These are phyloP conservation scores for Drosophila grimshawi DNA, from an alignment of 1,140 invertebrate genomes.

Conservation along the genomic window DNA sequence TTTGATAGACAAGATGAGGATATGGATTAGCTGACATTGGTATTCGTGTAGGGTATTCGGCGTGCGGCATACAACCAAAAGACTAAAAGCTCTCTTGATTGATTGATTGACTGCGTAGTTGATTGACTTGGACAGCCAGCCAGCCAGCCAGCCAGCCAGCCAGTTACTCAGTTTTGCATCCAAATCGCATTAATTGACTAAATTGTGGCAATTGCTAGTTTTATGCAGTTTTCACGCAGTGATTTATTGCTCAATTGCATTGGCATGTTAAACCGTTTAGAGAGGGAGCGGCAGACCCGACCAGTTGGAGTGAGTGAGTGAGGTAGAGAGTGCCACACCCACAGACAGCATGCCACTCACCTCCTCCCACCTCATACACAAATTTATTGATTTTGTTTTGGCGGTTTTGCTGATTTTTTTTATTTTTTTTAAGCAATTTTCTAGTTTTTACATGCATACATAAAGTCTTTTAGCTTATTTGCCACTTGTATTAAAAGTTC, in stretches of 20 bases:
- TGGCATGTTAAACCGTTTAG: conserved; percentile 50
- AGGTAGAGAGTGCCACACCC: background rate
- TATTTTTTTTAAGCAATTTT: conserved; percentile 47
- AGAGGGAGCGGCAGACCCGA: background rate
- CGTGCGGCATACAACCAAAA: background rate
- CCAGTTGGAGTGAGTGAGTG: background rate
- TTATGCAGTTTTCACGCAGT: conserved; percentile 61
- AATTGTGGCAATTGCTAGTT: conserved; percentile 27
- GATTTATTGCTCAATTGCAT: conserved; percentile 79
- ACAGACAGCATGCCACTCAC: background rate
- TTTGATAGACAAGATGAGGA: no score
- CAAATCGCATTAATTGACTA: conserved; percentile 49
- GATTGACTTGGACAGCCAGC: conserved; percentile 52
- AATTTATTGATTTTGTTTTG: conserved; percentile 75
- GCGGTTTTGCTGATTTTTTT: conserved; percentile 39
- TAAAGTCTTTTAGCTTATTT: conserved; percentile 35
- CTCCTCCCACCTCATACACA: conserved; percentile 7
- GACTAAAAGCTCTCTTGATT: conserved; percentile 12
- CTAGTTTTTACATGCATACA: conserved; percentile 17
- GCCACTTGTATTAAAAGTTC: conserved; percentile 44
- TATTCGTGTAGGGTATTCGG: no score
- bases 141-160: conserved; percentile 14
- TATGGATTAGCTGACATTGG: no score
- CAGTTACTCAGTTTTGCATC: conserved; percentile 26
- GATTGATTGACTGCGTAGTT: conserved; percentile 56